Base-by-base conservation (phyloP, 1,140 invertebrate species). In the Drosophila nigrodunni region DNA sequence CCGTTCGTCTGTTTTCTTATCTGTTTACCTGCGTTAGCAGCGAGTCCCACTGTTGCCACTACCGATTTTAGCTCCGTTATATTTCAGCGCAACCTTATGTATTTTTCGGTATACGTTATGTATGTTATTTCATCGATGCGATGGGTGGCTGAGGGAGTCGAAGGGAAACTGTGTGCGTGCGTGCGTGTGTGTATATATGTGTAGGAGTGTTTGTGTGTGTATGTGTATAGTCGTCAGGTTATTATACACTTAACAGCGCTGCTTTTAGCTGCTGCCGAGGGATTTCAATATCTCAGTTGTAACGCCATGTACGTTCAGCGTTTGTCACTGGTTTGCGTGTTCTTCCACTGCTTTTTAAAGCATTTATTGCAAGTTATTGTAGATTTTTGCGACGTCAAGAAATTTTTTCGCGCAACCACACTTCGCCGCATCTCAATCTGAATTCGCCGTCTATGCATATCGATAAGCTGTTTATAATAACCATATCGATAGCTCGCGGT, bases 81-180 rank as follows among this genome's bases (percentile, higher is more conserved):
- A 74, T 74, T 75, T 69, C 64, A 72, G 67, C 68, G 35, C 50
- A 67, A 62, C 68, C 68, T 80, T 77, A 77, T 85, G 82, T 85
- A 85, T 85, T 85, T 30, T 85, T 85, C 81, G 81, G 81, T 85
- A 85, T 85, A 85, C 81, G 80, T 82, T 85, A 85, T 80, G 81
- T 86, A 85, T 81, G 77, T 86, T 85, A 86, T 85, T 85, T 85
- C 81, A 85, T 85, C 82, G 74, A 85, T 77, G 49, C 44, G 43
- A 18, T 34, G 46, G 35, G 55, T 50, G 34, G 39, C 43, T 39
- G 39, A 54, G 66, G 66, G 21, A 35, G 57, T 9, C 52, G 21
- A 13, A 61, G 80, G 60, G 59, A 44, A 57, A 59, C 64, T 57
- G 54, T 18, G 37, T 44, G 66, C 55, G 57, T 68, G 58, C 44